These are phyloP conservation scores for Amaurobius ferox DNA, from an alignment of 2,888 invertebrate genomes.

Conservation along the genomic window DNA sequence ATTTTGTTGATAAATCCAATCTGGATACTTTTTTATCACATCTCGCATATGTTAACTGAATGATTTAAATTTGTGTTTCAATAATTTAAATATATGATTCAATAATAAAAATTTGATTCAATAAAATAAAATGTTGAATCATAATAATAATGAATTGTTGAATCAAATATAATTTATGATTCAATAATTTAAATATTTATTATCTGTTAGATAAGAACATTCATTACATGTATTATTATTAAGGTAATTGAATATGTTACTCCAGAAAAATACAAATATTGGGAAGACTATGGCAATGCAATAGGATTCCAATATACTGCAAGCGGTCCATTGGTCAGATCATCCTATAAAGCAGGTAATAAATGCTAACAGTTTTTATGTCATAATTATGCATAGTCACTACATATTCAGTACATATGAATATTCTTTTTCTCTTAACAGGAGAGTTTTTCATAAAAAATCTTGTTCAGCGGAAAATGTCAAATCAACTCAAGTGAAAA, in stretches of 20 bases:
- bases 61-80: too few relatives aligned
- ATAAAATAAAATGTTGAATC: too few relatives aligned
- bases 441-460: constrained; percentile 94
- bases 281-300: constrained; percentile 88
- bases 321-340: constrained; percentile 96
- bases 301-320: constrained; percentile 97
- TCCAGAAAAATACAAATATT: constrained; percentile 91
- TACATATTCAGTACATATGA: not conserved
- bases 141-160: too few relatives aligned
- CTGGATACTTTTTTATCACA: too few relatives aligned
- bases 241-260: constrained; percentile 94
- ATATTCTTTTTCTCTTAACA: constrained; percentile 77
- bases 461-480: constrained; percentile 81
- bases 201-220: too few relatives aligned
- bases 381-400: not conserved
- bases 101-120: too few relatives aligned
- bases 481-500: constrained; percentile 20
- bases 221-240: too few relatives aligned
- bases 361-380: not conserved
- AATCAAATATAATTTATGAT: too few relatives aligned
- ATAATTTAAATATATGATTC: too few relatives aligned
- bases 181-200: too few relatives aligned
- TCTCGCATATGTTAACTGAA: too few relatives aligned
- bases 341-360: constrained; percentile 96
- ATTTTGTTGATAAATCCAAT: too few relatives aligned